These are phyloP conservation scores for Epizoanthus ramosus DNA, from an alignment of 92 coral and sea anemone species.

Conservation along the genomic window DNA sequence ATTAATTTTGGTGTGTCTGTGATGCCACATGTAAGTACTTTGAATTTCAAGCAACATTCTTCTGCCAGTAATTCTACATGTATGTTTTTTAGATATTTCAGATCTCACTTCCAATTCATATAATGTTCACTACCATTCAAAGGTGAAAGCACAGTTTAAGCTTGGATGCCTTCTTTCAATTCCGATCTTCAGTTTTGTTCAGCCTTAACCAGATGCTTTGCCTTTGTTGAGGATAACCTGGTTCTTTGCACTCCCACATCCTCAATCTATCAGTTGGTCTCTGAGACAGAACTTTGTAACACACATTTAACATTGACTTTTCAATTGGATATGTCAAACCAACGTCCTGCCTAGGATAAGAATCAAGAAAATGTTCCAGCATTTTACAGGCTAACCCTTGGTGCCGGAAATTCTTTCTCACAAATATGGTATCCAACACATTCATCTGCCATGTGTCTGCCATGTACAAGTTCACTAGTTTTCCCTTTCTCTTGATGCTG, in stretches of 20 bases:
- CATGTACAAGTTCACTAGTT: conserved; percentile 28
- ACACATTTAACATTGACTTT: conserved; percentile 35
- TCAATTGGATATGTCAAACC: conserved; percentile 55
- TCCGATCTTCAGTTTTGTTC: conserved; percentile 4
- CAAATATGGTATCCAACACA: conserved; percentile 62
- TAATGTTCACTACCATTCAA: no score
- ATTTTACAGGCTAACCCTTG: conserved; percentile 49
- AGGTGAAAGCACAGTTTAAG: no score
- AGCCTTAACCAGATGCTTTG: conserved; percentile 29
- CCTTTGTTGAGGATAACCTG: conserved; percentile 30
- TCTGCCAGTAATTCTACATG: no score
- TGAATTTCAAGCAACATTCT: no score
- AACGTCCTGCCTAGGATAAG: conserved; percentile 50
- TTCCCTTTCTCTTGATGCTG: conserved; percentile 55
- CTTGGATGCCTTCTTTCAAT: background rate
- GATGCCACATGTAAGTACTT: no score
- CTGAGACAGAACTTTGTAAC: conserved; percentile 37
- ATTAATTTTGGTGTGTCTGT: no score
- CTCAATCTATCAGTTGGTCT: conserved; percentile 48
- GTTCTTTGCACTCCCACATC: conserved; percentile 54
- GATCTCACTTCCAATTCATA: no score
- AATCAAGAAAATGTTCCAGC: conserved; percentile 54
- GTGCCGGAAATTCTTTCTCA: conserved; percentile 33
- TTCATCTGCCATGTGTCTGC: conserved; percentile 55
- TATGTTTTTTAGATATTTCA: no score